phyloP scores from a whole-genome alignment of 1,140 invertebrate genomes.

The Brachionus rubens region DNA sequence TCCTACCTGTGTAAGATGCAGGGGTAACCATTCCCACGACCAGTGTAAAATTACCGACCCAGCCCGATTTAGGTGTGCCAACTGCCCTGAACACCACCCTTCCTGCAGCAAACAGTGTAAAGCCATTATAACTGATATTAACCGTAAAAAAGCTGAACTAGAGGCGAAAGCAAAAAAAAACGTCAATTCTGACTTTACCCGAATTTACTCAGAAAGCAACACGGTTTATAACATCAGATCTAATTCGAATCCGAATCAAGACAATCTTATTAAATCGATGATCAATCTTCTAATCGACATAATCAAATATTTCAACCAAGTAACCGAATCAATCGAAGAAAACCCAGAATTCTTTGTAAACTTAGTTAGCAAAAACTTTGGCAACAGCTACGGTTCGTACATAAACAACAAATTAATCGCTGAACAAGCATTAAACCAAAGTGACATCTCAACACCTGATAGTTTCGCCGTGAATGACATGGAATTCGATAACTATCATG shows the following conservation, averaged over 20 bases:
- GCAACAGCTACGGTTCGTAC: no score
- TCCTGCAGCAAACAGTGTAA: not conserved
- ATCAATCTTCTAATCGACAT: not conserved
- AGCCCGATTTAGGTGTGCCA: not conserved
- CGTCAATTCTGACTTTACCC: not conserved
- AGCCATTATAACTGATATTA: not conserved
- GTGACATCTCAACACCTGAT: not conserved
- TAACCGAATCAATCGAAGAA: not conserved
- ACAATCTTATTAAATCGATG: not conserved
- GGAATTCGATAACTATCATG: not conserved
- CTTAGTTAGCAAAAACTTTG: not conserved
- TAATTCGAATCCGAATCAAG: not conserved
- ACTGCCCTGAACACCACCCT: not conserved
- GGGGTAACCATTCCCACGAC: not conserved
- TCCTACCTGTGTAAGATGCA: not conserved
- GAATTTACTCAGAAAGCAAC: not conserved
- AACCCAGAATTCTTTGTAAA: not conserved
- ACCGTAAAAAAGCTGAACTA: not conserved
- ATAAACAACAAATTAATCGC: not conserved
- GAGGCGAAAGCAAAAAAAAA: not conserved
- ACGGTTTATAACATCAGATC: not conserved
- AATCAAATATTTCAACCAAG: constrained; percentile 3
- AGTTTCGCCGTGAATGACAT: not conserved
- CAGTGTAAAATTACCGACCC: not conserved
- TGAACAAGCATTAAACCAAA: not conserved